Percentiles rank a stretch among this genome's conserved stretches.
phyloP scores from a whole-genome alignment of 2,797 vertebrate genomes.

The Percopsis omiscomaycus region DNA sequence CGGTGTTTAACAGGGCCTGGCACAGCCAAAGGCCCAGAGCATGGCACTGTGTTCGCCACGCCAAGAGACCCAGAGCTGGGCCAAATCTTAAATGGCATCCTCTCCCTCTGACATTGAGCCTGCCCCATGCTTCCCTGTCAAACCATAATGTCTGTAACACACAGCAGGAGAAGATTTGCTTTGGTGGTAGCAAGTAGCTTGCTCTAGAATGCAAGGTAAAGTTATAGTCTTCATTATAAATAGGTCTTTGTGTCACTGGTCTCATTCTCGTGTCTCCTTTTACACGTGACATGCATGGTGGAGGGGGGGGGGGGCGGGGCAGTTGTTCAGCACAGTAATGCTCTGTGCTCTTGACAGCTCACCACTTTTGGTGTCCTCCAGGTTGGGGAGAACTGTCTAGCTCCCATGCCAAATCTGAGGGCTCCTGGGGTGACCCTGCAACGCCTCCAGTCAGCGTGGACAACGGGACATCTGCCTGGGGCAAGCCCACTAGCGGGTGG shows the following conservation, averaged over 20 bases:
- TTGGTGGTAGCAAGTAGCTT: neutral
- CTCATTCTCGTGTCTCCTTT: no score
- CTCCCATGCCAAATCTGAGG: constrained; percentile 76
- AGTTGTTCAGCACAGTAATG: neutral
- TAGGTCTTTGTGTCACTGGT: no score
- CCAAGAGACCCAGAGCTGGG: constrained; percentile 49
- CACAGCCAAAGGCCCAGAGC: constrained; percentile 46
- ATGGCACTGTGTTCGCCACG: constrained; percentile 33
- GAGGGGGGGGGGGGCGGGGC: neutral
- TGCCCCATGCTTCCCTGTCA: constrained; percentile 12
- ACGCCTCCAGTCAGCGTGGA: constrained; percentile 85
- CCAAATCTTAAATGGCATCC: constrained; percentile 66
- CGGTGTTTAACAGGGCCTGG: constrained; percentile 66
- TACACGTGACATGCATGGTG: no score
- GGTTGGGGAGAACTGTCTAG: constrained; percentile 86
- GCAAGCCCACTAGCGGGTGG: constrained; percentile 88
- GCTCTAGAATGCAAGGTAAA: neutral
- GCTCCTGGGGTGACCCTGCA: constrained; percentile 84
- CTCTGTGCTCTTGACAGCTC: constrained; percentile 12
- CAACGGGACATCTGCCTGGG: constrained; percentile 95
- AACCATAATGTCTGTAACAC: neutral
- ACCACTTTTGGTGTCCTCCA: constrained; percentile 61
- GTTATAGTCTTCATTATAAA: neutral
- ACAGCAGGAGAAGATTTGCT: neutral
- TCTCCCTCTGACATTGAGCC: constrained; percentile 33